Evolutionary conservation across 2,113 vertebrate genomes (phyloP).

Genomic region (Brevimyrus niger): DNA sequence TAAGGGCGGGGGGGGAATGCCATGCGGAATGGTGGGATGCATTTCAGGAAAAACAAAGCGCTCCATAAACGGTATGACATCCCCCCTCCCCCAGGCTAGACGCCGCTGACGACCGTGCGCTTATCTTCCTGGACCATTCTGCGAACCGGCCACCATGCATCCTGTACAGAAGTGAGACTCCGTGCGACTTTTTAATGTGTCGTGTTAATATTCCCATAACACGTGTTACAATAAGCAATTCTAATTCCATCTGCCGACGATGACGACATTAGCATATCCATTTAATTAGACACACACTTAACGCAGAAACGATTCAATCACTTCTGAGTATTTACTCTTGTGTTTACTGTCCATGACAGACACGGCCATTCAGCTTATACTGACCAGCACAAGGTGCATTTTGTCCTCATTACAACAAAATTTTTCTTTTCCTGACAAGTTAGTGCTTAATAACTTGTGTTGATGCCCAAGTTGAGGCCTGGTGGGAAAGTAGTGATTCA

Average conservation of each 20-base stretch:
- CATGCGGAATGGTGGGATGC: conserved; percentile 8
- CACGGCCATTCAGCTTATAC: conserved; percentile 77
- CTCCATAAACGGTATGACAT: conserved; percentile 20
- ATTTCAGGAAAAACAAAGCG: conserved; percentile 18
- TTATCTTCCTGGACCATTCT: neutral
- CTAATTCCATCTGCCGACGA: conserved; percentile 99
- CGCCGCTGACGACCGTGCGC: neutral
- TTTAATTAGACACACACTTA: conserved; percentile 97
- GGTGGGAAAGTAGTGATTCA: conserved; percentile 73
- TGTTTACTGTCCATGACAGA: conserved; percentile 30
- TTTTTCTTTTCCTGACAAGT: conserved; percentile 63
- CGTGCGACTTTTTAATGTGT: conserved; percentile 79
- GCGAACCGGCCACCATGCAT: neutral
- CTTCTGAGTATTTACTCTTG: conserved; percentile 90
- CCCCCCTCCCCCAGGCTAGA: neutral
- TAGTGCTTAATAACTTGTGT: conserved; percentile 76
- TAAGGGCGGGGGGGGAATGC: neutral
- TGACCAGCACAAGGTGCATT: conserved; percentile 75
- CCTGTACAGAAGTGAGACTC: conserved; percentile 25
- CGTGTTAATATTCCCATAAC: conserved; percentile 94
- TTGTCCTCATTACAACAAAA: conserved; percentile 81
- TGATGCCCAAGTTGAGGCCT: conserved; percentile 68
- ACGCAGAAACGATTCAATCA: conserved; percentile 96
- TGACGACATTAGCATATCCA: conserved; percentile 99
- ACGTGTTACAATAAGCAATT: conserved; percentile 99